A percentile compares a stretch with the other conserved stretches of the same genome.
Conservation (phyloP, 2,888 invertebrate species). For the Cheilosia urbana region DNA sequence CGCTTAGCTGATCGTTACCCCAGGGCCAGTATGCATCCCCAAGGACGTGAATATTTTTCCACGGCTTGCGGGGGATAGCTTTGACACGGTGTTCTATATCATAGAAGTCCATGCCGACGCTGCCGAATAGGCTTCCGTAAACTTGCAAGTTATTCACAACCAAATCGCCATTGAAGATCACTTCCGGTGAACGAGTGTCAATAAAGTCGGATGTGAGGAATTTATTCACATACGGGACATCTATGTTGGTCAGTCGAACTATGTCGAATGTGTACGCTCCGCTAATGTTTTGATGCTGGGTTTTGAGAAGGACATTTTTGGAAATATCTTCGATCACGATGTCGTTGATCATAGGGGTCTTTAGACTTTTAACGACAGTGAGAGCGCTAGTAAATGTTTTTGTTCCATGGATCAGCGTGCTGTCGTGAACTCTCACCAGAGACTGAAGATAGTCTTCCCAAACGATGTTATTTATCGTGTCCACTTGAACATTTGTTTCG, state of each 20-base stretch:
- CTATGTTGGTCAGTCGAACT: slow-evolving; percentile 77
- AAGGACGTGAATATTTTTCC: slow-evolving; percentile 78
- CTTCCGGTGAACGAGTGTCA: slow-evolving; percentile 75
- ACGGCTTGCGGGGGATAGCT: slow-evolving; percentile 48
- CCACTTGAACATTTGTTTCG: slow-evolving; percentile 76
- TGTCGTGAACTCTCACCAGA: slow-evolving; percentile 77
- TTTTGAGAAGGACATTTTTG: slow-evolving; percentile 78
- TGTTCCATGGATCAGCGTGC: slow-evolving; percentile 77
- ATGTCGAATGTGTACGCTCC: slow-evolving; percentile 78
- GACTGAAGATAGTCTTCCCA: slow-evolving; percentile 78
- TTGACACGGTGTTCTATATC: slow-evolving; percentile 52
- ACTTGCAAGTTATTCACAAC: slow-evolving; percentile 77
- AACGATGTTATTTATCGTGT: slow-evolving; percentile 77
- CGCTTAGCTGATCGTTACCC: slow-evolving; percentile 65
- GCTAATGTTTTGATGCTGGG: slow-evolving; percentile 78
- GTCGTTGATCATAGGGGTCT: slow-evolving; percentile 76
- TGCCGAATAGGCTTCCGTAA: slow-evolving; percentile 77
- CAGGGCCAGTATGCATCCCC: slow-evolving; percentile 58
- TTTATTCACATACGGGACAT: slow-evolving; percentile 78
- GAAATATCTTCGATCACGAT: slow-evolving; percentile 77
- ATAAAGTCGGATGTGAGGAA: slow-evolving; percentile 76
- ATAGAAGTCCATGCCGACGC: slow-evolving; percentile 48
- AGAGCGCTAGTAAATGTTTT: slow-evolving; percentile 77
- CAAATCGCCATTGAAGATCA: slow-evolving; percentile 77
- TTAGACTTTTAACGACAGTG: slow-evolving; percentile 76